Base-by-base conservation (phyloP, 1,140 invertebrate species). In the Conopomorpha cramerella region DNA sequence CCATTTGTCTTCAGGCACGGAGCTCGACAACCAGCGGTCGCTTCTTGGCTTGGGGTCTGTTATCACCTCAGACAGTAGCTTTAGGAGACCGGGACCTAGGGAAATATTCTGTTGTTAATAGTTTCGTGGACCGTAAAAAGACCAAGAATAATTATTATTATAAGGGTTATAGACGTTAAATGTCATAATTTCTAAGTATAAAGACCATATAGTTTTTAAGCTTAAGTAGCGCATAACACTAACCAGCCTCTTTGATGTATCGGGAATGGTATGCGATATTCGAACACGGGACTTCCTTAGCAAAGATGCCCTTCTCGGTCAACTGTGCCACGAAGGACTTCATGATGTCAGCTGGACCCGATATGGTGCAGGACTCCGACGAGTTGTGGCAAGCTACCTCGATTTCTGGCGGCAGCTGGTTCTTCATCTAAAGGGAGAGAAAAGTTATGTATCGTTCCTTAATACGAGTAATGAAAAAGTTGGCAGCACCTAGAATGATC, bases 21-120 rank as follows among this genome's bases (percentile, higher is more conserved):
- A 95, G 0, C 91, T 87, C 50, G 90, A 92, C 0, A 96, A 60
- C 94, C 95, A 97, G 43, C 87, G 87, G 0, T 68, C 48, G 8
- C 86, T 88, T 19, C 93, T 81, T 2, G 62, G 49, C 46, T 87
- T 87, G 0, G 90, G 85, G 1, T 81, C 38, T 1, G 84, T 84
- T 26, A 81, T 84, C 27, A 91, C 83, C 57, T 89, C 73, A 53
- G 68, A 82, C 36, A 96, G 67, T 46, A 87, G 85, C 38, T 82
- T 65, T 1, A 89, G 56, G 1, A 97, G 67, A 15, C 76, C 79
- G 1, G 89, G 85, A 4, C 88, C 78, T 78, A n/a, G n/a, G n/a
- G n/a, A n/a, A n/a, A n/a, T n/a, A n/a, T n/a, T n/a, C n/a, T n/a
- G n/a, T n/a, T n/a, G n/a, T n/a, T n/a, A n/a, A n/a, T n/a, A n/a